Percentiles rank a stretch among this genome's conserved stretches.
phyloP scores from a whole-genome alignment of 2,888 invertebrate species.

The Meganola albula region DNA sequence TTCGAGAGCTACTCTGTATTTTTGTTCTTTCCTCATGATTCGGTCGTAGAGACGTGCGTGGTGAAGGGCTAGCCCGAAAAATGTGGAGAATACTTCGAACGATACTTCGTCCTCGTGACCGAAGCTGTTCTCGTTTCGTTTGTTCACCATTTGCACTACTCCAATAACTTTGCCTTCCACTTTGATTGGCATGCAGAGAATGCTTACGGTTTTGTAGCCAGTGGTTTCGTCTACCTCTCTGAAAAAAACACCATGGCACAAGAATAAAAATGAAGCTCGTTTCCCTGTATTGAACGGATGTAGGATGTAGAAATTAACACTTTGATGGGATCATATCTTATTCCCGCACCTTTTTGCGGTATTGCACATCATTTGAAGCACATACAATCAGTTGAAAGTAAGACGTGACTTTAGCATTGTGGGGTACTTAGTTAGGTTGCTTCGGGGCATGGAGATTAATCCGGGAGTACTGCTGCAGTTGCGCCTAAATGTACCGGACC shows the following conservation, averaged over 20 bases:
- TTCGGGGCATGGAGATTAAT: no score
- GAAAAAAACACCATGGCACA: constrained; percentile 17
- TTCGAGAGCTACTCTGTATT: constrained; percentile 88
- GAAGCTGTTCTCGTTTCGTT: constrained; percentile 74
- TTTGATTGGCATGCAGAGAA: constrained; percentile 92
- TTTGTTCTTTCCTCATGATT: constrained; percentile 88
- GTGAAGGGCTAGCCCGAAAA: constrained; percentile 90
- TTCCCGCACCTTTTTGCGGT: no score
- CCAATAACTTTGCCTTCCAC: constrained; percentile 87
- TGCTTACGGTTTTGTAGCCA: constrained; percentile 83
- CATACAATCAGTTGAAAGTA: no score
- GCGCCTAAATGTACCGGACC: no score
- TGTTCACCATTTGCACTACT: constrained; percentile 92
- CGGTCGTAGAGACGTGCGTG: constrained; percentile 91
- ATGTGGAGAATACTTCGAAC: constrained; percentile 90
- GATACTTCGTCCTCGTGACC: constrained; percentile 85
- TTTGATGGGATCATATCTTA: no score
- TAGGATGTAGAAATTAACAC: no score
- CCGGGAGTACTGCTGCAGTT: no score
- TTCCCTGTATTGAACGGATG: no score
- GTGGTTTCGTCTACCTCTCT: constrained; percentile 82
- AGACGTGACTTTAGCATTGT: no score
- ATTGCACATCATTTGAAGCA: no score
- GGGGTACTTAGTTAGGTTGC: no score
- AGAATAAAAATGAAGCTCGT: no score